A percentile compares a stretch with the other conserved stretches of the same genome.
Conservation (phyloP, 2,113 vertebrate species). For the Ptilorrhoa leucosticta region DNA sequence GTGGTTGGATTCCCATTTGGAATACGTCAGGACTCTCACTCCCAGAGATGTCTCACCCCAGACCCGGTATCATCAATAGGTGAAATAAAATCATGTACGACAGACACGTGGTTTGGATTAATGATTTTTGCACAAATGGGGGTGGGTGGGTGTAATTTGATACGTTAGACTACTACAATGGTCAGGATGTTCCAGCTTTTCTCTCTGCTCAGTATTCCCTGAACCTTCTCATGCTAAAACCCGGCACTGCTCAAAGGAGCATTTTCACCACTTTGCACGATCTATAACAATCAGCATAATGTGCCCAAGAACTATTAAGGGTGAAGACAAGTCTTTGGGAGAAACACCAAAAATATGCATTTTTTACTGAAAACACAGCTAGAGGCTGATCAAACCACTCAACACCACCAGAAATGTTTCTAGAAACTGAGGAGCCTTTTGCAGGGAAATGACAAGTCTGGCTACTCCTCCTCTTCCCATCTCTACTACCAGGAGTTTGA, state of each 20-base stretch:
- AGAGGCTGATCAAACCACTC: not conserved
- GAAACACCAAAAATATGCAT: not conserved
- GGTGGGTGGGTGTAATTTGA: not conserved
- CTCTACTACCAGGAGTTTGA: not conserved
- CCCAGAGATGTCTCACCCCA: not conserved
- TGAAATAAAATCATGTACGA: not conserved
- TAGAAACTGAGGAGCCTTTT: not conserved
- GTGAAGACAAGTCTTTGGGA: not conserved
- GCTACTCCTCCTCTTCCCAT: not conserved
- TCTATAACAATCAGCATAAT: rapidly evolving
- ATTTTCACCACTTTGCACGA: not conserved
- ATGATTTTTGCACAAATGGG: not conserved
- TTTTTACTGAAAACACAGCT: not conserved
- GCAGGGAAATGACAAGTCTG: not conserved
- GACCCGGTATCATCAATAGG: not conserved
- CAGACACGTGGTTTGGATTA: not conserved
- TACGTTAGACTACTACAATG: not conserved
- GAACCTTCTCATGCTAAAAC: not conserved
- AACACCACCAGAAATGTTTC: not conserved
- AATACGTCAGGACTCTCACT: not conserved
- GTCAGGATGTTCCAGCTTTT: not conserved
- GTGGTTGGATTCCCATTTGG: not conserved
- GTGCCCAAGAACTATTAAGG: not conserved
- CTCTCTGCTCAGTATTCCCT: not conserved
- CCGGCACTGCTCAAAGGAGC: not conserved